A percentile compares a stretch with the other conserved stretches of the same genome.
phyloP scores from a whole-genome alignment of 2,888 invertebrate genomes.

The Sceliomorpha sp. region DNA sequence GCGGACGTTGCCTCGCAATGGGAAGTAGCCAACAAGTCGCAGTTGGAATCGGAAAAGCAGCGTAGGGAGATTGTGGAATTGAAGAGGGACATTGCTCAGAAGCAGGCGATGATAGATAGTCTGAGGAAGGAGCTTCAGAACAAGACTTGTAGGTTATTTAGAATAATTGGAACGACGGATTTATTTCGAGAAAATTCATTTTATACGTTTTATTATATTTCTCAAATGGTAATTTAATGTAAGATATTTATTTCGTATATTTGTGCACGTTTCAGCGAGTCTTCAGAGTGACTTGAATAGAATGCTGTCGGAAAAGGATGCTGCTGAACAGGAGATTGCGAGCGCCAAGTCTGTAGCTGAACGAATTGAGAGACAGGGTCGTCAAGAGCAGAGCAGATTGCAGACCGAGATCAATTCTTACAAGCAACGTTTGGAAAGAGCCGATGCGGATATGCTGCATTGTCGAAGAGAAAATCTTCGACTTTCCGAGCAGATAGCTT shows the following conservation, averaged over 20 bases:
- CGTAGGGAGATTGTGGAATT: constrained; percentile 88
- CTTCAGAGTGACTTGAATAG: constrained; percentile 90
- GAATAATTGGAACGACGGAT: no score
- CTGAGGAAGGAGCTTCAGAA: constrained; percentile 89
- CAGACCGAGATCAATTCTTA: constrained; percentile 86
- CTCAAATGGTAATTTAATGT: no score
- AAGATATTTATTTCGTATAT: no score
- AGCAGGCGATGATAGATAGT: constrained; percentile 88
- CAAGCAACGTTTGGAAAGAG: constrained; percentile 87
- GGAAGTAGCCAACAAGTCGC: constrained; percentile 87
- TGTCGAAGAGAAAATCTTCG: constrained; percentile 90
- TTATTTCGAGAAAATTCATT: no score
- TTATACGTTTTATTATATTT: no score
- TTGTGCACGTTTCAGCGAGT: constrained; percentile 84
- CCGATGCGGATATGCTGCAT: constrained; percentile 90
- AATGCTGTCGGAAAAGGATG: constrained; percentile 88
- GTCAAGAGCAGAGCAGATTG: constrained; percentile 87
- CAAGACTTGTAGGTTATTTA: constrained; percentile 84
- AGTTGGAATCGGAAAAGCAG: constrained; percentile 89
- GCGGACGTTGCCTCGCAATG: constrained; percentile 90
- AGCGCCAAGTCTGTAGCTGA: constrained; percentile 84
- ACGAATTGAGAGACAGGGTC: constrained; percentile 87
- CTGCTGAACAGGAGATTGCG: constrained; percentile 89
- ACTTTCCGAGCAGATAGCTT: constrained; percentile 88
- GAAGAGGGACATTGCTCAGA: constrained; percentile 88